A percentile compares a stretch with the other conserved stretches of the same genome.
These are phyloP conservation scores for Sebastes dallii DNA, from an alignment of 2,797 vertebrate genomes.

Conservation along the genomic window DNA sequence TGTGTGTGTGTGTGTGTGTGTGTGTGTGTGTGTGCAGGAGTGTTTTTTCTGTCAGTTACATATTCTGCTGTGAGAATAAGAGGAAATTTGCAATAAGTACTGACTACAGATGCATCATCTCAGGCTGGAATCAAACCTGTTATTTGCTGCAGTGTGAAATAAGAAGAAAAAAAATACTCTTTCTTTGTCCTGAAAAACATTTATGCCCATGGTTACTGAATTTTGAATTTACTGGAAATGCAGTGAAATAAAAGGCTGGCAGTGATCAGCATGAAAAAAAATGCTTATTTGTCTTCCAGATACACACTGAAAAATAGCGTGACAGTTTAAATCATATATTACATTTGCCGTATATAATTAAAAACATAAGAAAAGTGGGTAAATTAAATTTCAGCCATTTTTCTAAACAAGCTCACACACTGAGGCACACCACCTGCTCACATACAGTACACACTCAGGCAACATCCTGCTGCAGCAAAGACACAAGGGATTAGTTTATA, in stretches of 20 bases:
- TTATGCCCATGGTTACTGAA: neutral
- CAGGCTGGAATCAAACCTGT: neutral
- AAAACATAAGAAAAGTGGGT: neutral
- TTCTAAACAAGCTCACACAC: slow-evolving; percentile 2
- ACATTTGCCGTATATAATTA: neutral
- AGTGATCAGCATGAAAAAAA: neutral
- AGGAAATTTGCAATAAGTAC: neutral
- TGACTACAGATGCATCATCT: neutral
- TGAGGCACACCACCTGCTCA: neutral
- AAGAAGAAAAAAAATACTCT: neutral
- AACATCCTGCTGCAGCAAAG: slow-evolving; percentile 29
- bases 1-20: neutral
- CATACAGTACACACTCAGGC: neutral
- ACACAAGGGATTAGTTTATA: slow-evolving; percentile 48
- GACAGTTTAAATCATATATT: neutral
- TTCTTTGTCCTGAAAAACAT: slow-evolving; percentile 14
- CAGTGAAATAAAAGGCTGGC: neutral
- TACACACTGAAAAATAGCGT: neutral
- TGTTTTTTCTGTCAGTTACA: slow-evolving; percentile 18
- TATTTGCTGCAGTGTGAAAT: slow-evolving; percentile 14
- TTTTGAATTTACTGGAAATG: slow-evolving; percentile 1
- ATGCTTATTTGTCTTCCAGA: neutral
- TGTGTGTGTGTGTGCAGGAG: neutral
- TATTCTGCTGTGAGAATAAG: slow-evolving; percentile 1
- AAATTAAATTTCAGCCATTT: neutral